Conservation (phyloP, 2,797 vertebrate species). For the Setipinna tenuifilis region DNA sequence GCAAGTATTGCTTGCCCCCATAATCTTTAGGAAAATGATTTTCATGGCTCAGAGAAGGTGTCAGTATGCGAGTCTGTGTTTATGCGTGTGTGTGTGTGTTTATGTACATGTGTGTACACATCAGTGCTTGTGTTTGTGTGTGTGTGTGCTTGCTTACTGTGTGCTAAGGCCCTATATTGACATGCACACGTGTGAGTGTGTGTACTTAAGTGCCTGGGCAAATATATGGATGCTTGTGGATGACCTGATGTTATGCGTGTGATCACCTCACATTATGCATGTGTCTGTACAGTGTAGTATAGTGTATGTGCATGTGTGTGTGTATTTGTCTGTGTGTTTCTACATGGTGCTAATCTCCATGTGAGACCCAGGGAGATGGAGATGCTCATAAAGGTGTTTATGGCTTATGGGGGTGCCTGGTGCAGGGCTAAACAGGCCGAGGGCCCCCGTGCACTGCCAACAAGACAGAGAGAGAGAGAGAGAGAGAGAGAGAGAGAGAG, state of each 20-base stretch:
- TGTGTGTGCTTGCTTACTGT: background rate
- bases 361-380: background rate
- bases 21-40: conserved; percentile 17
- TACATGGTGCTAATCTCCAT: background rate
- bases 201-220: background rate
- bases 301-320: background rate
- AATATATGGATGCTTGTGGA: background rate
- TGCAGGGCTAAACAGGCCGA: background rate
- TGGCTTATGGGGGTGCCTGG: background rate
- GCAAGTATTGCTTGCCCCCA: background rate
- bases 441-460: background rate
- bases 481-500: too few species aligned
- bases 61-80: background rate
- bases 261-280: background rate
- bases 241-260: too few species aligned
- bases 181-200: background rate
- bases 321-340: background rate
- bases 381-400: background rate
- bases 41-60: conserved; percentile 4
- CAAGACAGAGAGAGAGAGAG: background rate
- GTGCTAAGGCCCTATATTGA: too few species aligned
- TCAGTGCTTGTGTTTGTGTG: too few species aligned
- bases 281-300: background rate
- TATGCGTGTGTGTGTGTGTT: background rate
- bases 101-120: background rate